Conservation (phyloP, 2,797 vertebrate species). For the Babyrousa celebensis region DNA sequence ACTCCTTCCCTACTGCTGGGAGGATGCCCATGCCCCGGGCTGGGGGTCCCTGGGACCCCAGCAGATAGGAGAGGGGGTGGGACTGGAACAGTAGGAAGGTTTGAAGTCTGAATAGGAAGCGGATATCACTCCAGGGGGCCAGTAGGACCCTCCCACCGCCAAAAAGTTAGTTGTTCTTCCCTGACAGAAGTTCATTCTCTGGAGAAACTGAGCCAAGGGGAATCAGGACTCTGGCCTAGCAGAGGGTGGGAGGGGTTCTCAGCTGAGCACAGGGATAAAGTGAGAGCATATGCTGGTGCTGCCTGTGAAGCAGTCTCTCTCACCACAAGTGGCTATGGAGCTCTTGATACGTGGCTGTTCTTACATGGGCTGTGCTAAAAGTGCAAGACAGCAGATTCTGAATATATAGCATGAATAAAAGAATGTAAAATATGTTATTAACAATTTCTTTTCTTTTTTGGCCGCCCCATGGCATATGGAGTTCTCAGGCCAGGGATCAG, state of each 20-base stretch:
- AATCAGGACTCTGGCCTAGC: background rate
- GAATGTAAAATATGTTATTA: background rate
- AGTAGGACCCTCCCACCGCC: background rate
- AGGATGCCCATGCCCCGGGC: no score
- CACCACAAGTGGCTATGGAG: rapidly evolving
- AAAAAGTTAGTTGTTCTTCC: background rate
- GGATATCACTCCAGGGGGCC: background rate
- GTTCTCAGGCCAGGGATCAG: no score
- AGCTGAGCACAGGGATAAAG: background rate
- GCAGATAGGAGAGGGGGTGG: background rate
- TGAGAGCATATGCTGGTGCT: background rate
- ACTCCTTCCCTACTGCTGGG: no score
- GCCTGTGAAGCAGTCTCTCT: background rate
- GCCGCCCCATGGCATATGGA: no score
- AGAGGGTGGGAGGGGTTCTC: background rate
- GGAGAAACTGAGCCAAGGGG: background rate
- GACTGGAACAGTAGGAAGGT: background rate
- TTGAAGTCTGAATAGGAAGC: background rate
- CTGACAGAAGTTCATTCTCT: background rate
- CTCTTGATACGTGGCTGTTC: background rate
- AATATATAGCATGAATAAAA: background rate
- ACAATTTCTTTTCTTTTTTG: background rate
- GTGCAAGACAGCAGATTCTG: background rate
- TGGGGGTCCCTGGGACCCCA: no score
- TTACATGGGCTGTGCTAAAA: background rate